A percentile compares a stretch with the other conserved stretches of the same genome.
phyloP scores from a whole-genome alignment of 1,140 invertebrate genomes.

The Zaprionus lachaisei region DNA sequence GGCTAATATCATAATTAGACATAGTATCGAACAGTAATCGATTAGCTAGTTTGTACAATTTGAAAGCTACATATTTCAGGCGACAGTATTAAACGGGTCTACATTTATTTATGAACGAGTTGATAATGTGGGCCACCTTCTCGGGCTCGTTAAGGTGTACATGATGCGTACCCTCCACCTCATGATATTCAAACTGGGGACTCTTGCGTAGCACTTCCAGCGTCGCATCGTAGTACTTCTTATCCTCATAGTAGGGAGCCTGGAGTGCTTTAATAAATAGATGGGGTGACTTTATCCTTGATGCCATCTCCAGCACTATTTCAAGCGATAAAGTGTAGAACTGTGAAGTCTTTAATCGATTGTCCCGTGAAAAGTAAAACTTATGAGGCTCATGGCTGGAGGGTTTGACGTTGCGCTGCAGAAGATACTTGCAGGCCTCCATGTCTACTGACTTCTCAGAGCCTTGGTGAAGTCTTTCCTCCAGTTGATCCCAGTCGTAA shows the following conservation, averaged over 20 bases:
- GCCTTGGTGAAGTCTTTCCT: conserved; percentile 85
- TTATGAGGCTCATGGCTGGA: conserved; percentile 86
- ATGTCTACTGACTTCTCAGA: conserved; percentile 85
- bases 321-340: conserved; percentile 85
- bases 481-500: conserved; percentile 87
- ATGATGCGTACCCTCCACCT: conserved; percentile 90
- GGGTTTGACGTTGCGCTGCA: conserved; percentile 86
- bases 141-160: conserved; percentile 90
- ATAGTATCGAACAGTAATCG: conserved; percentile 17
- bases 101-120: conserved; percentile 87
- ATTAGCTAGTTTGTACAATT: conserved; percentile 29
- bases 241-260: conserved; percentile 86
- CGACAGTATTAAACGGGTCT: conserved; percentile 49
- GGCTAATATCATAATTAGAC: conserved; percentile 13
- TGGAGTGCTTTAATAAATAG: conserved; percentile 87
- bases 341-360: conserved; percentile 85
- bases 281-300: conserved; percentile 86
- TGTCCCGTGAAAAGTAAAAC: conserved; percentile 87
- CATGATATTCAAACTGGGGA: conserved; percentile 87
- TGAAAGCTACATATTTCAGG: not conserved
- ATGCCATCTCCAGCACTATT: conserved; percentile 85
- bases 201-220: conserved; percentile 86
- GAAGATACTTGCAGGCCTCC: conserved; percentile 86
- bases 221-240: conserved; percentile 86
- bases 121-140: conserved; percentile 86